Percentiles rank a stretch among this genome's conserved stretches.
phyloP scores from a whole-genome alignment of 2,888 invertebrate genomes.

The Aethes cnicana region DNA sequence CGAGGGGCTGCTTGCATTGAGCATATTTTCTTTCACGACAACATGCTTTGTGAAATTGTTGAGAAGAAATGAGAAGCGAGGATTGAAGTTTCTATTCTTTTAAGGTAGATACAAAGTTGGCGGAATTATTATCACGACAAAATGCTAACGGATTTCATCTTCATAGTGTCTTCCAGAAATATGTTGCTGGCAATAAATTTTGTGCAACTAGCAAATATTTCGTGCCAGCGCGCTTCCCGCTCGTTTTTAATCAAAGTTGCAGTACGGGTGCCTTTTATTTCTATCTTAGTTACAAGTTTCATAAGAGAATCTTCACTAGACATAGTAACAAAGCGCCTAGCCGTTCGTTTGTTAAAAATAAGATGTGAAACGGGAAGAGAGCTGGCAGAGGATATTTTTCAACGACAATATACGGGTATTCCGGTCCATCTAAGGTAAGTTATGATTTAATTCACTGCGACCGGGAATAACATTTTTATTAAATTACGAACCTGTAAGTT shows the following conservation, averaged over 20 bases:
- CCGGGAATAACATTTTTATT: constrained; percentile 28
- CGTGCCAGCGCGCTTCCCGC: constrained; percentile 38
- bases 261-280: constrained; percentile 53
- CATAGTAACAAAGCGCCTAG: constrained; percentile 48
- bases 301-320: constrained; percentile 53
- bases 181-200: constrained; percentile 42
- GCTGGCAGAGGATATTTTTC: constrained; percentile 26
- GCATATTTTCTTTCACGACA: no score
- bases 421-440: constrained; percentile 21
- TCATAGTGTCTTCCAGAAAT: constrained; percentile 6
- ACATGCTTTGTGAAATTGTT: no score
- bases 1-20: no score
- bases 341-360: constrained; percentile 46
- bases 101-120: no score
- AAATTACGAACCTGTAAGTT: constrained; percentile 15
- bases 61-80: no score
- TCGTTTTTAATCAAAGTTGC: constrained; percentile 60
- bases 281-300: constrained; percentile 50
- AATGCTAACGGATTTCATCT: neutral
- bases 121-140: no score
- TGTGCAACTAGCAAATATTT: constrained; percentile 44
- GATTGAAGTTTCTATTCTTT: no score
- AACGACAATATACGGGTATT: constrained; percentile 18
- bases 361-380: constrained; percentile 38
- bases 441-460: constrained; percentile 28